These are phyloP conservation scores for Neopelma chrysocephalum DNA, from an alignment of 2,797 vertebrate species.

Conservation along the genomic window DNA sequence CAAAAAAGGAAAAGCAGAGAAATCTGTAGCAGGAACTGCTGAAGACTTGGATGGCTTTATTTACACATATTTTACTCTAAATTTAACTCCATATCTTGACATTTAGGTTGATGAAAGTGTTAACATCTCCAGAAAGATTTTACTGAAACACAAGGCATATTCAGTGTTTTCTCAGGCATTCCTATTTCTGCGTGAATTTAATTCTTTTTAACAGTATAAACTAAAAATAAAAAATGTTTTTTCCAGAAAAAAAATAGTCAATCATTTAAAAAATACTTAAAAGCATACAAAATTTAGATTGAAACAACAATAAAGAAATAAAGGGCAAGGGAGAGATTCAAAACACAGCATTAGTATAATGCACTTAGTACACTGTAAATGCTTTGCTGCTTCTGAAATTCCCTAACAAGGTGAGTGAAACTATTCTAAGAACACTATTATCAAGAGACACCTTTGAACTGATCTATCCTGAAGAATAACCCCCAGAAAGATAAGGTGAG, in stretches of 20 bases:
- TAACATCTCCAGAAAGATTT: slow-evolving; percentile 42
- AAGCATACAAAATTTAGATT: not conserved
- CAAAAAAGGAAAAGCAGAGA: slow-evolving; percentile 42
- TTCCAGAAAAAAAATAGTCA: slow-evolving; percentile 17
- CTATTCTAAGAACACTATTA: slow-evolving; percentile 74
- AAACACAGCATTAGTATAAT: slow-evolving; percentile 21
- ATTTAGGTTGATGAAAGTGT: slow-evolving; percentile 56
- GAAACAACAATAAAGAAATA: not conserved
- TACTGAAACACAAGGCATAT: not conserved
- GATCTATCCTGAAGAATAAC: slow-evolving; percentile 79
- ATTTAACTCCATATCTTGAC: slow-evolving; percentile 55
- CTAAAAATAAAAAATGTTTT: slow-evolving; percentile 49
- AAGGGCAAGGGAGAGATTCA: not conserved
- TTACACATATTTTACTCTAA: slow-evolving; percentile 59
- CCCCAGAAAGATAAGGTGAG: slow-evolving; percentile 77
- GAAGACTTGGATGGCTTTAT: slow-evolving; percentile 42
- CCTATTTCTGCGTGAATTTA: not conserved
- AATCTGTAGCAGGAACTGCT: slow-evolving; percentile 38
- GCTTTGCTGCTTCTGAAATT: slow-evolving; percentile 72
- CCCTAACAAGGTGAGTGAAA: slow-evolving; percentile 77
- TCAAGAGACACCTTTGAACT: slow-evolving; percentile 81
- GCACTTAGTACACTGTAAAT: slow-evolving; percentile 42
- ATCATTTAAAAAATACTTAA: slow-evolving; percentile 23
- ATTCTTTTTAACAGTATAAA: not conserved
- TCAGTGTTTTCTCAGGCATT: not conserved